Evolutionary conservation across 2,797 vertebrate species (phyloP), one percentile per base, ranked within the genome.

Genomic region (Premnoplex brunnescens): DNA sequence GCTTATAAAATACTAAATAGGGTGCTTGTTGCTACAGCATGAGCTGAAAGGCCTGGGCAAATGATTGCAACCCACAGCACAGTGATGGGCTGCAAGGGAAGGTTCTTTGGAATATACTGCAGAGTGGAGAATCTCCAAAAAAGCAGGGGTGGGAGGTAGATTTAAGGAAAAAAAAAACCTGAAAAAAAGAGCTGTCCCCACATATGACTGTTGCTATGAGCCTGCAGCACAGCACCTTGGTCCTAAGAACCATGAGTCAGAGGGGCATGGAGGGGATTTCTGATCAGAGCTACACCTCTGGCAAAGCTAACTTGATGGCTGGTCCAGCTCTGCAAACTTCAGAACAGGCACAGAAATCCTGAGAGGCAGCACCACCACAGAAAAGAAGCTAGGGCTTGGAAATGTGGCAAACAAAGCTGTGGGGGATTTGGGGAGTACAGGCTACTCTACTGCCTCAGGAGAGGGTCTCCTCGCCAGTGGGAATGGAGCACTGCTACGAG

Each of bases 401-500:
- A 89, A 76, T 7, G 17, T 0, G 0, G 41, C 12, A 37, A 63
- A 39, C 39, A 55, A 59, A 15, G 27, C 74, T 44, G 43, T 8
- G 12, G 1, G 2, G 43, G 44, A 15, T 63, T 54, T 18, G 51
- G 69, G 49, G 63, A 66, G 23, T 0, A 6, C 18, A 32, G 41
- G 46, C 14, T 36, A 32, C 14, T 51, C 30, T 23, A 5, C 26
- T 64, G 54, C 5, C 12, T 3, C 44, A 21, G 12, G 21, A 84
- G 46, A 60, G 27, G 24, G 10, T 36, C 24, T 63, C 43, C n/a
- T 82, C 1, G 0, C 30, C 0, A 36, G 10, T 5, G 15, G 32
- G 9, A 26, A 17, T 0, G 0, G 52, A 62, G 15, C 58, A 62
- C 6, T 5, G 6, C 17, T 71, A 28, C 0, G 1, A 39, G 24